phyloP scores from a whole-genome alignment of 1,140 invertebrate genomes.

The Stegodyphus dumicola region DNA sequence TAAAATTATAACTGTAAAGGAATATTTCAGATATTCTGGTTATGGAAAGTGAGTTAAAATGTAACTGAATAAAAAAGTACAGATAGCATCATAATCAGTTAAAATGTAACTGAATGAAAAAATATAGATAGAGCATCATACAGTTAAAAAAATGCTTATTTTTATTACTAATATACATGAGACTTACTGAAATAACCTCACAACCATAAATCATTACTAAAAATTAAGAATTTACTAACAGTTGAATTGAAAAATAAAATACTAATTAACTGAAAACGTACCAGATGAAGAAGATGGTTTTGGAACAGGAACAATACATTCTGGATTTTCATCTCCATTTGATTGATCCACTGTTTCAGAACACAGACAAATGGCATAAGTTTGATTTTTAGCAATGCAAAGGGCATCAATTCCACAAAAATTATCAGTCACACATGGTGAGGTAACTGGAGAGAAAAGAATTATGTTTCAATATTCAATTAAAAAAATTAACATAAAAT shows the following conservation, averaged over 20 bases:
- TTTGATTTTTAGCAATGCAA: constrained; percentile 63
- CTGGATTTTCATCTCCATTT: constrained; percentile 22
- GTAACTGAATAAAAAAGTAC: not conserved
- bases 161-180: no score
- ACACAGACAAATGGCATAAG: constrained; percentile 73
- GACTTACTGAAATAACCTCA: no score
- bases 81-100: not conserved
- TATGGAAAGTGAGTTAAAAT: not conserved
- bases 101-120: not conserved
- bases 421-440: constrained; percentile 67
- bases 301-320: constrained; percentile 50
- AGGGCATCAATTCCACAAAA: constrained; percentile 70
- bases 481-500: not conserved
- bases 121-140: no score
- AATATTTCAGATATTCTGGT: not conserved
- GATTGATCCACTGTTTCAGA: constrained; percentile 73
- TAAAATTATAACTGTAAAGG: no score
- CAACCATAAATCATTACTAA: no score
- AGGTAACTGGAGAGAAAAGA: constrained; percentile 64
- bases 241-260: not conserved
- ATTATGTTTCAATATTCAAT: not conserved
- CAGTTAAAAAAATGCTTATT: no score
- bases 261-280: not conserved
- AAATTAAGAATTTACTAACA: no score
- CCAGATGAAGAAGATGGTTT: constrained; percentile 15